These are phyloP conservation scores for Neodiprion virginianus DNA, from an alignment of 1,140 invertebrate genomes.

Conservation along the genomic window DNA sequence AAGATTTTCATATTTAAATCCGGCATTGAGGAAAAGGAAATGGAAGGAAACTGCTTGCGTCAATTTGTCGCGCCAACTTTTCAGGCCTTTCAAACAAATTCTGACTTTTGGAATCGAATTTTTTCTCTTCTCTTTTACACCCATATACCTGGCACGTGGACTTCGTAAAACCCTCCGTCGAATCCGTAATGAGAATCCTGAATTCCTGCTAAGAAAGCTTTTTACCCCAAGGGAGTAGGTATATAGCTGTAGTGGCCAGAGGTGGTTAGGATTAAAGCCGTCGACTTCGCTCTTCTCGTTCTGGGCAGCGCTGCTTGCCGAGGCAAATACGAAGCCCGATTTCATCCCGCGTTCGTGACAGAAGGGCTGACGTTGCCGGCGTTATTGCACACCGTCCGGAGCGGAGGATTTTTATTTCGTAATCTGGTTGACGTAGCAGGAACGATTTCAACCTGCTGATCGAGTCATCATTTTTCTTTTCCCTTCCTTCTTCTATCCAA, in stretches of 20 bases:
- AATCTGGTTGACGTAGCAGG: not conserved
- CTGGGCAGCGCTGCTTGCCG: not conserved
- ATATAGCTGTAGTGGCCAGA: not conserved
- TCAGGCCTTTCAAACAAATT: too few relatives aligned
- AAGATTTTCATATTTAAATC: too few relatives aligned
- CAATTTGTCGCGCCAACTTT: too few relatives aligned
- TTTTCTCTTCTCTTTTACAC: too few relatives aligned
- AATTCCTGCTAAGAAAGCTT: constrained; percentile 3
- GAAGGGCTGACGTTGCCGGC: not conserved
- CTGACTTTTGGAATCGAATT: too few relatives aligned
- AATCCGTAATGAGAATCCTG: constrained; percentile 2
- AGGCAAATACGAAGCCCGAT: not conserved
- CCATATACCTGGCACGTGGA: too few relatives aligned
- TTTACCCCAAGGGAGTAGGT: not conserved
- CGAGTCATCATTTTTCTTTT: not conserved
- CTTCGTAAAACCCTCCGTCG: not conserved
- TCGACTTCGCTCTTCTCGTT: not conserved
- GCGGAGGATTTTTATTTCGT: not conserved
- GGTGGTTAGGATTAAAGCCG: not conserved
- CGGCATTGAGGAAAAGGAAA: too few relatives aligned
- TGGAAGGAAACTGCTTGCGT: too few relatives aligned
- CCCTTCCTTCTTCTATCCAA: not conserved
- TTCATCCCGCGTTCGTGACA: not conserved
- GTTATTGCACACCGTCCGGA: not conserved
- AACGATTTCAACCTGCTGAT: not conserved